Percentiles rank a stretch among this genome's conserved stretches.
These are phyloP conservation scores for Sebastes glaucus DNA, from an alignment of 2,797 vertebrate species.

Conservation along the genomic window DNA sequence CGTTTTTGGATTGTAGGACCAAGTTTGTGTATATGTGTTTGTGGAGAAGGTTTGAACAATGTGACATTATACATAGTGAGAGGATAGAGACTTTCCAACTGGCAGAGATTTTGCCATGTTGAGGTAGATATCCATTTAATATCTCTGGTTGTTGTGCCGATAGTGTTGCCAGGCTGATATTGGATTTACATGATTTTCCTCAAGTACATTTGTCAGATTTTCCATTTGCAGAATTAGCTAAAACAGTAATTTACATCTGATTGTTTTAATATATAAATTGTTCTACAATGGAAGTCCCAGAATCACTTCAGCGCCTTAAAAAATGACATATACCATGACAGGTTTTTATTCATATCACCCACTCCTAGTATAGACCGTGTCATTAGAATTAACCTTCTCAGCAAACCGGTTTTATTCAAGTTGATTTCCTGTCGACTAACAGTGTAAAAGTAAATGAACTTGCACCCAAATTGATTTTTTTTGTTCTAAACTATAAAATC, in stretches of 20 bases:
- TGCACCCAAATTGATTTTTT: not conserved
- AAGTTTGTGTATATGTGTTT: not conserved
- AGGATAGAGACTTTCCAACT: not conserved
- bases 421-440: not conserved
- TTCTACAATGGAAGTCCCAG: not conserved
- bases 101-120: not conserved
- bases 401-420: not conserved
- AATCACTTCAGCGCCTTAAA: not conserved
- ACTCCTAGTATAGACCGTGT: not conserved
- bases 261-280: not conserved
- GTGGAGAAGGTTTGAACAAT: not conserved
- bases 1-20: slow-evolving; percentile 11
- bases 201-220: not conserved
- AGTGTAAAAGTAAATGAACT: not conserved
- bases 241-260: not conserved
- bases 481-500: not conserved
- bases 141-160: not conserved
- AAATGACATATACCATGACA: not conserved
- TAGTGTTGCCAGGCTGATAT: not conserved
- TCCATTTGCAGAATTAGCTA: not conserved
- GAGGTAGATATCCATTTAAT: not conserved
- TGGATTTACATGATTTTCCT: not conserved
- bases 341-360: not conserved
- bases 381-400: not conserved
- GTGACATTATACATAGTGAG: not conserved